These are phyloP conservation scores for Chrysochloris asiatica DNA, from an alignment of 2,113 vertebrate species.

Conservation along the genomic window DNA sequence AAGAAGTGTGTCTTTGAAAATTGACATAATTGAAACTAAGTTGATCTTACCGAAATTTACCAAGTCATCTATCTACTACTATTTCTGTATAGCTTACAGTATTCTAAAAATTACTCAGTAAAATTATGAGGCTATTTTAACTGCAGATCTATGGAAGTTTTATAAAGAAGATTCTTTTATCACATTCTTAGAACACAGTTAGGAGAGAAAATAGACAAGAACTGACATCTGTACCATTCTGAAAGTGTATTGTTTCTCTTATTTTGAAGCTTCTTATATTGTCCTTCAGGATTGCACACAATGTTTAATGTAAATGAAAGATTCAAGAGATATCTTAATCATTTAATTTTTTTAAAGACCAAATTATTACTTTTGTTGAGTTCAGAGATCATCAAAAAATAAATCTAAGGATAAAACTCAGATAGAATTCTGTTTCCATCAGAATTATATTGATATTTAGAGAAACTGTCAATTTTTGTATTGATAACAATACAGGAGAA, in stretches of 20 bases:
- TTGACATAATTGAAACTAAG: neutral
- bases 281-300: neutral
- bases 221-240: neutral
- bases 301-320: slow-evolving; percentile 11
- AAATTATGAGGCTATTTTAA: neutral
- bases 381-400: too few species aligned
- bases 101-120: neutral
- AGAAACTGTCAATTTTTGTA: too few species aligned
- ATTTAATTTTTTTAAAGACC: neutral
- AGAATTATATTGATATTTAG: too few species aligned
- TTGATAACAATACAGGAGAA: too few species aligned
- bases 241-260: slow-evolving; percentile 7
- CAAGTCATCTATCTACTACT: neutral
- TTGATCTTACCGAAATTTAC: neutral
- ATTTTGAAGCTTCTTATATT: neutral
- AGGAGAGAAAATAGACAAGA: neutral
- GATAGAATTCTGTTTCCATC: too few species aligned
- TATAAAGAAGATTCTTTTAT: neutral
- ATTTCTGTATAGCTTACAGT: neutral
- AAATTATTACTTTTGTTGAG: neutral
- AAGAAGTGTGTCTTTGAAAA: neutral
- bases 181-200: neutral
- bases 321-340: neutral
- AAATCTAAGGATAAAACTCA: too few species aligned
- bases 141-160: neutral